Base-by-base conservation (phyloP, 2,113 vertebrate species). In the Sceloporus undulatus region DNA sequence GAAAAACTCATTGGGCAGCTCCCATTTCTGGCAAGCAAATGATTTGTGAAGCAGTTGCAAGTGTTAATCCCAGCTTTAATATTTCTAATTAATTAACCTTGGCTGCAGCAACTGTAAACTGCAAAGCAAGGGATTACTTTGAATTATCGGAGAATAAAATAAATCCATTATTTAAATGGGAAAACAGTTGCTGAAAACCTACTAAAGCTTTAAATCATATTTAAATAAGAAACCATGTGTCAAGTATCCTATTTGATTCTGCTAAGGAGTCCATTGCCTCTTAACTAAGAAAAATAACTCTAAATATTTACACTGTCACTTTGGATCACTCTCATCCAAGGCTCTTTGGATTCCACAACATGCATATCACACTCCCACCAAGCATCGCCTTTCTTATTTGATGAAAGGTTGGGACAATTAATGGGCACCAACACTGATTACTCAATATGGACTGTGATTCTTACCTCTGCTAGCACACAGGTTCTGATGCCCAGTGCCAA, bases 1-100 rank as follows among this genome's bases (percentile, higher is more conserved):
- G 14, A 78, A 81, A 91, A 92, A 94, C 91, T 94, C 87, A 42
- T 87, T 91, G 80, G 4, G 85, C 38, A 94, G 90, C 70, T 89
- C 92, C 86, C 91, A 48, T 75, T 85, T 91, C 79, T 92, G 89
- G 91, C 66, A 95, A 96, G 90, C 70, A 94, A 95, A 85, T 92
- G 83, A 94, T 90, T 96, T 96, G 88, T 95, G 92, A 96, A 94
- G 94, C 89, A 80, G 91, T 82, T 92, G 94, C 93, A 95, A 95
- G 90, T 95, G 85, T 94, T 96, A 97, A 96, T 95, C 88, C 87
- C 91, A 92, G 94, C 92, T 96, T 96, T 96, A 96, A 92, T 95
- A 96, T 94, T 96, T 96, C 90, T 96, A 96, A 97, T 97, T 96
- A 96, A 97, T 97, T 97, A 96, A 94, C 95, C 87, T 96, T 96